Evolutionary conservation across 2,113 vertebrate genomes (phyloP).

Genomic region (Terrapene triunguis): DNA sequence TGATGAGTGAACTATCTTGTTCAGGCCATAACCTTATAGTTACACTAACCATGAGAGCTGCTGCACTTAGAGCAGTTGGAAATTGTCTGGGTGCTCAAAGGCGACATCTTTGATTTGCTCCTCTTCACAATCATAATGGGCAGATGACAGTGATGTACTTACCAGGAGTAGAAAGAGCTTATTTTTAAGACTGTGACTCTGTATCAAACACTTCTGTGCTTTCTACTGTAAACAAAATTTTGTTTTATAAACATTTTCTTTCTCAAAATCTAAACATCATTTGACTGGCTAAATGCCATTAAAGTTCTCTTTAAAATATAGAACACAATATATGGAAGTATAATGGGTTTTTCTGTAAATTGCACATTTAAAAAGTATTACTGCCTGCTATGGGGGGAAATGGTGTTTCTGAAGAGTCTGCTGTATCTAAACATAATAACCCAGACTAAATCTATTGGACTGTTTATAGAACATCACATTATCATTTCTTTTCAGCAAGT

Average conservation of each 20-base stretch:
- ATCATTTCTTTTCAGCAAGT: neutral
- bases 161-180: neutral
- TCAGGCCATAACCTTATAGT: accelerated
- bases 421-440: neutral
- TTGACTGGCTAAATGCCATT: neutral
- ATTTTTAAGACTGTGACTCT: neutral
- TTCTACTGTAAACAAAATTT: neutral
- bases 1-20: neutral
- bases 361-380: neutral
- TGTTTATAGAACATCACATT: neutral
- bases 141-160: neutral
- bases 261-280: neutral
- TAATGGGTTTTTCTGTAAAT: neutral
- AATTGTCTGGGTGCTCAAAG: neutral
- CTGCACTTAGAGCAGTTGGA: neutral
- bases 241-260: neutral
- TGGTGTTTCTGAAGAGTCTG: neutral
- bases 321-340: neutral
- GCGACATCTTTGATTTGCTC: neutral
- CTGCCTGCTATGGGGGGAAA: neutral
- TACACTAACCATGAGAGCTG: neutral
- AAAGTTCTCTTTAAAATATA: neutral
- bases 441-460: neutral
- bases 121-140: neutral
- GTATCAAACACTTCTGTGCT: neutral